phyloP scores from a whole-genome alignment of 1,140 invertebrate species.

The Ostrea denselamellosa region DNA sequence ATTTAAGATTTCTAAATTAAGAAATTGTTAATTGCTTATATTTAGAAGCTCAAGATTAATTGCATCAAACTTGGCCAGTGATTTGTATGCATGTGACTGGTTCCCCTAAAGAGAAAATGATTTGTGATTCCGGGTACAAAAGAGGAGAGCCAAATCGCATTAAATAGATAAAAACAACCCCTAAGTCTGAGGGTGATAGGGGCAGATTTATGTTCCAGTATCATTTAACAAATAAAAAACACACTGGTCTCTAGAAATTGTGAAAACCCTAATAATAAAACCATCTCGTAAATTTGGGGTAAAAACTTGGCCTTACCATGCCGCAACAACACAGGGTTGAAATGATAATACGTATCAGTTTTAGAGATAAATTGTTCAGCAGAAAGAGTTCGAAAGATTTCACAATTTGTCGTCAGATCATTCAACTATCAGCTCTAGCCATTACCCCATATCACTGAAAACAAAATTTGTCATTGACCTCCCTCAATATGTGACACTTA shows the following conservation, averaged over 20 bases:
- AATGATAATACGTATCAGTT: slow-evolving; percentile 8
- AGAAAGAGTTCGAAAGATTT: slow-evolving; percentile 3
- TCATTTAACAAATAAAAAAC: slow-evolving; percentile 23
- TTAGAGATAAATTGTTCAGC: slow-evolving; percentile 9
- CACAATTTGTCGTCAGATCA: neutral
- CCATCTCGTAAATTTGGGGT: slow-evolving; percentile 9
- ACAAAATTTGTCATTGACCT: slow-evolving; percentile 13
- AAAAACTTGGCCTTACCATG: neutral
- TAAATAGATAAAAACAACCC: neutral
- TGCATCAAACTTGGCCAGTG: neutral
- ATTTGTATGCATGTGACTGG: neutral
- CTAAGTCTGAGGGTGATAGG: neutral
- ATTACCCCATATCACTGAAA: neutral
- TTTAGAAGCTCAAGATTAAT: neutral
- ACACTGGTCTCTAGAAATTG: neutral
- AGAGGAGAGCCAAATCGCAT: neutral
- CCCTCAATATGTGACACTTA: neutral
- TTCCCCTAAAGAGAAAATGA: neutral
- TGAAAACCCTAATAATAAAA: neutral
- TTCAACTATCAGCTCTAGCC: neutral
- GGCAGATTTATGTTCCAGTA: slow-evolving; percentile 19
- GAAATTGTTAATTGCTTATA: slow-evolving; percentile 30
- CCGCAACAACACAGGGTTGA: neutral
- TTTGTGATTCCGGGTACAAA: slow-evolving; percentile 29
- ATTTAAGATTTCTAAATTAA: slow-evolving; percentile 23